Conservation (phyloP, 2,797 vertebrate species). For the Eutrigla gurnardus region DNA sequence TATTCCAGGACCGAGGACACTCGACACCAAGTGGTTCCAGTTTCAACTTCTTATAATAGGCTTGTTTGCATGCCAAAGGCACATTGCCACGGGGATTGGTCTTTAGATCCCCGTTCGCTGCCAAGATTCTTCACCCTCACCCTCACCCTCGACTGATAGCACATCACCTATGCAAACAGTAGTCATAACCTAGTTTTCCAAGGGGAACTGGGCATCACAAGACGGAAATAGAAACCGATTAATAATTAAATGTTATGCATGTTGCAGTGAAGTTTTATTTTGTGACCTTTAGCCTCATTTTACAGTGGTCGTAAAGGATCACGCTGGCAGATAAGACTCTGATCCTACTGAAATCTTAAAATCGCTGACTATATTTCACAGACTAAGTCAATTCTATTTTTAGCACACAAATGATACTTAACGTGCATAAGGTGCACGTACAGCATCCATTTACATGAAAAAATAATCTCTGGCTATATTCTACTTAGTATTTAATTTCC, state of each 20-base stretch:
- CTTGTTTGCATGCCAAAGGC: constrained; percentile 68
- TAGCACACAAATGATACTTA: background rate
- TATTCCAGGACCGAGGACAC: constrained; percentile 79
- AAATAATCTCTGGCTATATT: background rate
- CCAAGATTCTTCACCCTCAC: constrained; percentile 48
- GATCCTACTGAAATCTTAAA: constrained; percentile 24
- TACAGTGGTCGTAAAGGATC: constrained; percentile 27
- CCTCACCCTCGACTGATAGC: constrained; percentile 29
- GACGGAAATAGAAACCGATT: background rate
- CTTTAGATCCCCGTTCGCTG: constrained; percentile 52
- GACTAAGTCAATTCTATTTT: background rate
- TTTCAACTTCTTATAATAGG: constrained; percentile 81
- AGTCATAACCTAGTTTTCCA: constrained; percentile 34
- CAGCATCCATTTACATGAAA: background rate
- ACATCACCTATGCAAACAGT: constrained; percentile 49
- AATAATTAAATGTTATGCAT: background rate
- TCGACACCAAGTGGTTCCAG: constrained; percentile 66
- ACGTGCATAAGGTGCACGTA: background rate
- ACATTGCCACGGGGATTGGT: constrained; percentile 30
- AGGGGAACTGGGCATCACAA: background rate
- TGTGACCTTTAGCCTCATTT: constrained; percentile 23
- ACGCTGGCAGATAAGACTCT: constrained; percentile 24
- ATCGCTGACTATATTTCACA: constrained; percentile 7
- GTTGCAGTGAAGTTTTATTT: constrained; percentile 1
- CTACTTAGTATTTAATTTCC: background rate